phyloP scores from a whole-genome alignment of 2,888 invertebrate species.

The Alentia gelatinosa region DNA sequence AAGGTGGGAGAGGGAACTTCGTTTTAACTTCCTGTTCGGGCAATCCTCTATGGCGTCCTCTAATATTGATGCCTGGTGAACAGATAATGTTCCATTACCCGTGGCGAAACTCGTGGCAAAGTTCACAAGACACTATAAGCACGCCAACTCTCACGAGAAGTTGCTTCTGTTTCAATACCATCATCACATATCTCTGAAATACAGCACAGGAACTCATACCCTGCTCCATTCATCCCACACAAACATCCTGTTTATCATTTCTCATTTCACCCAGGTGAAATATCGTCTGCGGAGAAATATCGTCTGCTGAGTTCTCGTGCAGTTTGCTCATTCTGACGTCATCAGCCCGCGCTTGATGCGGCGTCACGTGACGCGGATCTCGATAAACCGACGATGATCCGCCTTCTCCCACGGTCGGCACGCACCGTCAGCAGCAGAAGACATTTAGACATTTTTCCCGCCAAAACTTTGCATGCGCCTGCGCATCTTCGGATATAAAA shows the following conservation, averaged over 20 bases:
- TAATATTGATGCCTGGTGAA: no score
- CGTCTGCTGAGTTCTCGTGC: neutral
- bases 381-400: slow-evolving; percentile 4
- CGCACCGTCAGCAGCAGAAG: neutral
- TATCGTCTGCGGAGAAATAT: neutral
- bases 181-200: neutral
- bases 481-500: neutral
- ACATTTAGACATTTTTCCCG: neutral
- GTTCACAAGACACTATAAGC: no score
- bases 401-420: neutral
- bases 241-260: neutral
- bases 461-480: neutral
- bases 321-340: neutral
- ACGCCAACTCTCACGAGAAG: no score
- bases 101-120: no score
- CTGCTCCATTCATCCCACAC: neutral
- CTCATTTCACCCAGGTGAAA: neutral
- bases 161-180: no score
- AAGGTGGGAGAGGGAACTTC: no score
- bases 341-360: neutral
- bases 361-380: neutral
- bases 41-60: no score
- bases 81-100: no score
- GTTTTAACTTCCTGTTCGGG: no score
- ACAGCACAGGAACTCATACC: neutral